Percentiles rank a stretch among this genome's conserved stretches.
Evolutionary conservation across 1,140 invertebrate genomes (phyloP).

Genomic region (Odontomachus brunneus): DNA sequence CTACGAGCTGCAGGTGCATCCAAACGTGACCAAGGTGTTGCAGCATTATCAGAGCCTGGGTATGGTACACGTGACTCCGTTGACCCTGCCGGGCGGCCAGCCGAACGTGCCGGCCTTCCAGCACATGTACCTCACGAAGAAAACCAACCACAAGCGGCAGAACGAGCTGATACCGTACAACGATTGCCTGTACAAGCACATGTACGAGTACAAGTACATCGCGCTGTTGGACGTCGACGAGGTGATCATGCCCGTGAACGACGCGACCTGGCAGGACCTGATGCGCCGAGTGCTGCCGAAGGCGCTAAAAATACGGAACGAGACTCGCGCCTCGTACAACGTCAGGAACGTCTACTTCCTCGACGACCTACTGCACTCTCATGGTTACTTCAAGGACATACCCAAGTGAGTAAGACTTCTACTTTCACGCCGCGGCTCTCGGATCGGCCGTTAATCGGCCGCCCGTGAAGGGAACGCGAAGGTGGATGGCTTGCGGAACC

Average conservation of each 20-base stretch:
- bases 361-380: slow-evolving; percentile 93
- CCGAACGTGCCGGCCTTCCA: slow-evolving; percentile 95
- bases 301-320: slow-evolving; percentile 89
- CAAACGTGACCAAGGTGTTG: slow-evolving; percentile 95
- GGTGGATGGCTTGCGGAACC: slow-evolving; percentile 16
- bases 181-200: slow-evolving; percentile 97
- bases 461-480: slow-evolving; percentile 31
- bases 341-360: slow-evolving; percentile 97
- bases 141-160: slow-evolving; percentile 96
- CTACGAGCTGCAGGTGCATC: slow-evolving; percentile 95
- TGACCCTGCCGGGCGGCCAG: slow-evolving; percentile 95
- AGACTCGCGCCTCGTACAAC: slow-evolving; percentile 94
- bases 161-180: slow-evolving; percentile 99
- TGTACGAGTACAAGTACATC: slow-evolving; percentile 96
- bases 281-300: slow-evolving; percentile 91
- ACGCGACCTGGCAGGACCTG: slow-evolving; percentile 91
- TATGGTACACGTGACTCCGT: slow-evolving; percentile 92
- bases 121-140: slow-evolving; percentile 95
- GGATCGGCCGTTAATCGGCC: slow-evolving; percentile 19
- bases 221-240: slow-evolving; percentile 97
- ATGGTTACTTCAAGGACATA: slow-evolving; percentile 93
- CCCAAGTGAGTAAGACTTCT: slow-evolving; percentile 86
- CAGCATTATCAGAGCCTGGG: slow-evolving; percentile 92
- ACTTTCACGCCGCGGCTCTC: slow-evolving; percentile 50
- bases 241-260: slow-evolving; percentile 95